Conservation (phyloP, 2,888 invertebrate species). For the Hypolimnas misippus region DNA sequence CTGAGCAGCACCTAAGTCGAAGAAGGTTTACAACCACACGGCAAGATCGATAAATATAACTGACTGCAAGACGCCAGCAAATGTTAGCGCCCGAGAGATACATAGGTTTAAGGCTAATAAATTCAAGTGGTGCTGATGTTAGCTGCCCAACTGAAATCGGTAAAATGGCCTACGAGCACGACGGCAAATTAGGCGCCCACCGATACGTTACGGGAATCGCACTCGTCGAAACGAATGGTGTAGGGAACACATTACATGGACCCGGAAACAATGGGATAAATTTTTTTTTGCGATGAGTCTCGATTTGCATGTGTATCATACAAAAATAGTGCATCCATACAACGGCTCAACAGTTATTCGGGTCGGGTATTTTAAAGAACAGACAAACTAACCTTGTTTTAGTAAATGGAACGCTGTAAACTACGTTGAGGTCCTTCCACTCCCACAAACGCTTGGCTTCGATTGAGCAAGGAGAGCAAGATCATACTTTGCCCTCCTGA, state of each 20-base stretch:
- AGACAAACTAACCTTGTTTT: too few relatives aligned
- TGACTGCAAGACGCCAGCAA: neutral
- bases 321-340: neutral
- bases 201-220: constrained; percentile 5
- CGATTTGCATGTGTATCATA: constrained; percentile 9
- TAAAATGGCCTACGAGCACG: neutral
- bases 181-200: neutral
- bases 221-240: neutral
- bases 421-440: too few relatives aligned
- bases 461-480: too few relatives aligned
- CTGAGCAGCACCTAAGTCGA: too few relatives aligned
- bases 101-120: too few relatives aligned
- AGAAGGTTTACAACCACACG: neutral
- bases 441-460: too few relatives aligned
- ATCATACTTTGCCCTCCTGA: too few relatives aligned
- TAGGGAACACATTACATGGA: constrained; percentile 4
- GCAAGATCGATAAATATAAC: neutral
- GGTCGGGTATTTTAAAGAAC: neutral
- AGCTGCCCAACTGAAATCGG: neutral
- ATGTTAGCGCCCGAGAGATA: too few relatives aligned
- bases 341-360: neutral
- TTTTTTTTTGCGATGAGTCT: constrained; percentile 21
- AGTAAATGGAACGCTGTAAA: too few relatives aligned
- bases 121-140: neutral
- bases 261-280: constrained; percentile 13